Evolutionary conservation across 2,113 vertebrate genomes (phyloP).

Genomic region (Pica pica): DNA sequence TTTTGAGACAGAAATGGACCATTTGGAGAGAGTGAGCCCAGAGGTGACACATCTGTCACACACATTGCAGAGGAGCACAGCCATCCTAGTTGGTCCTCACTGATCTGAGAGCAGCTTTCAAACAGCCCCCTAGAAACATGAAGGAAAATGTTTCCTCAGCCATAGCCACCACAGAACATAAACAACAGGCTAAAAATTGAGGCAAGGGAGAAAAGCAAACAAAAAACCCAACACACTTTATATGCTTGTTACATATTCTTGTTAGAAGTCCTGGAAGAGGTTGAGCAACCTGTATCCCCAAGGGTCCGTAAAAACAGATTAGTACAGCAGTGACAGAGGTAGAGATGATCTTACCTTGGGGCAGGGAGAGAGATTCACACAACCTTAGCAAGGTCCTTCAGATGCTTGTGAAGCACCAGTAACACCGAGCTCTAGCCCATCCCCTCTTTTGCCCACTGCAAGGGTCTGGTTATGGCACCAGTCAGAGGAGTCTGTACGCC

Average conservation of each 20-base stretch:
- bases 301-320: background rate
- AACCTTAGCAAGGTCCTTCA: background rate
- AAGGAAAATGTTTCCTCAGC: background rate
- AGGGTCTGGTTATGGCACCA: background rate
- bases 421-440: background rate
- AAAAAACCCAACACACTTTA: background rate
- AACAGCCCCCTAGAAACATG: background rate
- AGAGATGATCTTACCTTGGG: background rate
- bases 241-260: background rate
- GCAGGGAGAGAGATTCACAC: background rate
- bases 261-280: background rate
- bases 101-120: background rate
- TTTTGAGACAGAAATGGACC: background rate
- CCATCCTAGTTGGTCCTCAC: background rate
- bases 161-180: background rate
- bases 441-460: background rate
- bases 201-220: background rate
- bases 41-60: background rate
- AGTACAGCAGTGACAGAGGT: background rate
- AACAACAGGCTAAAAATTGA: background rate
- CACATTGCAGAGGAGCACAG: fast-evolving
- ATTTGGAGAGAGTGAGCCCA: background rate
- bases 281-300: background rate
- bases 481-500: background rate
- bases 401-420: background rate